These are phyloP conservation scores for Anniella stebbinsi DNA, from an alignment of 2,797 vertebrate species.

Conservation along the genomic window DNA sequence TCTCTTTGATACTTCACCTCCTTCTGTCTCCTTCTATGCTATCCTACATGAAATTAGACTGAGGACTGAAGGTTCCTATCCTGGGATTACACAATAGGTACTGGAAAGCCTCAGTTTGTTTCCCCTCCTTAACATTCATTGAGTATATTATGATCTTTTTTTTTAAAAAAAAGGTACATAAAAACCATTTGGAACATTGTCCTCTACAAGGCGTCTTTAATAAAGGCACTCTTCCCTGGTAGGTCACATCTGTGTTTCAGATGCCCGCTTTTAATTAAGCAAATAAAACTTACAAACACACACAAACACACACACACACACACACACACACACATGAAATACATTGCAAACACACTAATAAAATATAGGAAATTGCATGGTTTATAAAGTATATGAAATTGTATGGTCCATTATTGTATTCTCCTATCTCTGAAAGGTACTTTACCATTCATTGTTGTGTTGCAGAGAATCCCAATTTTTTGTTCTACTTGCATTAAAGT, in stretches of 20 bases:
- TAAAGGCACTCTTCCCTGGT: background rate
- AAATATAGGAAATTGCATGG: background rate
- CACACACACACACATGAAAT: background rate
- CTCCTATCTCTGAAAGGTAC: background rate
- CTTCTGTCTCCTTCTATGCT: background rate
- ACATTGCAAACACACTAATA: background rate
- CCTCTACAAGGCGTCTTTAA: background rate
- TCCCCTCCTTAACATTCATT: background rate
- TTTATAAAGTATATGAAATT: background rate
- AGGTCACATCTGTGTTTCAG: background rate
- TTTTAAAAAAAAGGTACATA: background rate
- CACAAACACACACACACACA: background rate
- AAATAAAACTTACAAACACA: background rate
- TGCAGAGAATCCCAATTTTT: background rate
- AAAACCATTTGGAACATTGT: background rate
- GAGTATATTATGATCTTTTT: background rate
- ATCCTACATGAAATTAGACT: background rate
- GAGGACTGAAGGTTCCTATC: background rate
- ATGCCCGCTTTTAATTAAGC: background rate
- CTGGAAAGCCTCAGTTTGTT: background rate
- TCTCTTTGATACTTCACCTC: no score
- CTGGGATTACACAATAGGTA: background rate
- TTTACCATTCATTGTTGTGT: background rate
- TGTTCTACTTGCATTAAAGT: slow-evolving; percentile 11
- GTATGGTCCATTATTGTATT: background rate